Evolutionary conservation across 2,797 vertebrate species (phyloP).

Genomic region (Cyclura pinguis): DNA sequence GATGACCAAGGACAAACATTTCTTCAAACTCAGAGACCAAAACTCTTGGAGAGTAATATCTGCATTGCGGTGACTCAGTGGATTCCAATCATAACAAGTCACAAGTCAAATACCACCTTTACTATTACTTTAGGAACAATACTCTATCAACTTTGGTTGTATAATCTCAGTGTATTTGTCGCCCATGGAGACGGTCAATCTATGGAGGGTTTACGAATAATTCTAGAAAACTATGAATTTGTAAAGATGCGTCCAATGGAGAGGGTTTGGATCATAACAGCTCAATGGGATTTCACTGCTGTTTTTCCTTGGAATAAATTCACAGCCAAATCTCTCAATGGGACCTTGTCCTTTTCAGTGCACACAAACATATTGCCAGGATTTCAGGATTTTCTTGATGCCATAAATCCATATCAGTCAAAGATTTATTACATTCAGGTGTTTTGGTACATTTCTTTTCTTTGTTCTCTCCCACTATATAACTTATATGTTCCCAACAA

Average conservation of each 20-base stretch:
- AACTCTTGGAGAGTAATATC: neutral
- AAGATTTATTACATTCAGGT: too few species aligned
- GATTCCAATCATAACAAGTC: neutral
- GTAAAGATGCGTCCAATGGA: neutral
- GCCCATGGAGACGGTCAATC: neutral
- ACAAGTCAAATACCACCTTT: neutral
- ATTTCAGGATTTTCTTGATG: neutral
- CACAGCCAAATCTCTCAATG: neutral
- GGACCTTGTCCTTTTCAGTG: neutral
- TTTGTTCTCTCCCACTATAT: too few species aligned
- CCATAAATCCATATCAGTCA: neutral
- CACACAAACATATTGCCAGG: neutral
- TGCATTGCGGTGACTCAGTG: neutral
- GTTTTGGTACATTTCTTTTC: too few species aligned
- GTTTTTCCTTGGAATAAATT: neutral
- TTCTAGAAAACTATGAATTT: neutral
- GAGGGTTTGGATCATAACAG: neutral
- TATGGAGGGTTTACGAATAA: neutral
- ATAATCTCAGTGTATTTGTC: neutral
- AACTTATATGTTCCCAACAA: too few species aligned
- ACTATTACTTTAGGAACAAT: neutral
- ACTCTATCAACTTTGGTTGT: neutral
- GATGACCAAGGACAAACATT: neutral
- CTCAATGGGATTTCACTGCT: neutral
- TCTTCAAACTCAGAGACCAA: neutral